A percentile compares a stretch with the other conserved stretches of the same genome.
These are phyloP conservation scores for Hozukius guyotensis DNA, from an alignment of 2,797 vertebrate genomes.

Conservation along the genomic window DNA sequence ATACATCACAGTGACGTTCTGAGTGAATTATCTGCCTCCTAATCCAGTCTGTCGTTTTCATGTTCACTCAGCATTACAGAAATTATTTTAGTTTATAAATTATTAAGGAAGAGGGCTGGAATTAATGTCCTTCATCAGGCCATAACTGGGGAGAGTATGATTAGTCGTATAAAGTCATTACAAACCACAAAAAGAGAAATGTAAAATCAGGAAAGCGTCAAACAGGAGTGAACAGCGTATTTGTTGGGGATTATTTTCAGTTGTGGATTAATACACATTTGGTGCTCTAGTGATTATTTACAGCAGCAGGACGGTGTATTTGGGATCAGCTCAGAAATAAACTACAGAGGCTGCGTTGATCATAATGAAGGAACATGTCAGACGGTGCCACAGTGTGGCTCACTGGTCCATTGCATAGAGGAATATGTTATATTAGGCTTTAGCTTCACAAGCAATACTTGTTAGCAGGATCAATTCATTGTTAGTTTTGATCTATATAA, in stretches of 20 bases:
- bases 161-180: neutral
- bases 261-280: constrained; percentile 9
- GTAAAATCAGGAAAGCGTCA: neutral
- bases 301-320: neutral
- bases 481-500: neutral
- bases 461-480: neutral
- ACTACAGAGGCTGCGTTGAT: neutral
- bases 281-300: neutral
- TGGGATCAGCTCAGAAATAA: constrained; percentile 1
- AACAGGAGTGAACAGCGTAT: neutral
- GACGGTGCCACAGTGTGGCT: neutral
- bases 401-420: neutral
- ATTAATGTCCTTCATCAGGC: neutral
- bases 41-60: neutral
- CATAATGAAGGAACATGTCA: neutral
- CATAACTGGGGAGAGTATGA: neutral
- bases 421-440: neutral
- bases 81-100: neutral
- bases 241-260: constrained; percentile 2
- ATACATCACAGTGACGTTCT: neutral
- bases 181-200: neutral
- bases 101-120: neutral
- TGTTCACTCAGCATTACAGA: neutral
- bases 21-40: neutral
- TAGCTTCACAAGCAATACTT: neutral